Evolutionary conservation across 2,797 vertebrate species (phyloP), one percentile per base, ranked within the genome.

Genomic region (Micrastur ruficollis): DNA sequence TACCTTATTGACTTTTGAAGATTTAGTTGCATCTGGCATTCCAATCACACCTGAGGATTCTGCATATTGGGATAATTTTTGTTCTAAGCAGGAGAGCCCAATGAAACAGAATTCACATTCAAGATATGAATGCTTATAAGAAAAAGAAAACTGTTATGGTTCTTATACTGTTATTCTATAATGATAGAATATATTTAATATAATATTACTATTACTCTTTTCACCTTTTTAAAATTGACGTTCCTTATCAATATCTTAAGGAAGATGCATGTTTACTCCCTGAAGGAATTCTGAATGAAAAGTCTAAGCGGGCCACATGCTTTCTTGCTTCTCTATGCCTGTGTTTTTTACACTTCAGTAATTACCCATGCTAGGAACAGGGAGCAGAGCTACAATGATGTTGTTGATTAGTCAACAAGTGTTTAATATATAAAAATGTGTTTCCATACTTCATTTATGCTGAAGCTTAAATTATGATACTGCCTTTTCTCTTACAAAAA

Each of bases 1-100:
- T 93, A 98, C 96, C 2, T 44, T 98, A 89, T 89, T 99, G 97
- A 98, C 98, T 40, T 99, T 99, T 96, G 96, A 97, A 74, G 99
- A 99, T 81, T 98, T 99, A 97, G 97, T 99, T 65, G 94, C 98
- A 15, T 98, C 98, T 34, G 99, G 99, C 83, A 96, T 98, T 71
- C 99, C 99, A 83, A 97, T 99, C 31, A n/a, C 98, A 49, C 98
- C 88, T 93, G 98, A 99, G 96, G 99, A 99, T 97, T 96, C 98
- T 79, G 95, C 98, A 42, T 98, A 98, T 97, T 99, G 99, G 99
- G 98, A 99, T 94, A 98, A 97, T 93, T 99, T 99, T 97, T 97
- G 97, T 94, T 98, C 93, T 73, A 99, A 99, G 97, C 98, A 98
- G 55, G 98, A 99, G 86, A 97, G 98, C 47, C 98, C 98, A 16